Base-by-base conservation (phyloP, 64 coral and sea anemone species). In the Montipora cactus region DNA sequence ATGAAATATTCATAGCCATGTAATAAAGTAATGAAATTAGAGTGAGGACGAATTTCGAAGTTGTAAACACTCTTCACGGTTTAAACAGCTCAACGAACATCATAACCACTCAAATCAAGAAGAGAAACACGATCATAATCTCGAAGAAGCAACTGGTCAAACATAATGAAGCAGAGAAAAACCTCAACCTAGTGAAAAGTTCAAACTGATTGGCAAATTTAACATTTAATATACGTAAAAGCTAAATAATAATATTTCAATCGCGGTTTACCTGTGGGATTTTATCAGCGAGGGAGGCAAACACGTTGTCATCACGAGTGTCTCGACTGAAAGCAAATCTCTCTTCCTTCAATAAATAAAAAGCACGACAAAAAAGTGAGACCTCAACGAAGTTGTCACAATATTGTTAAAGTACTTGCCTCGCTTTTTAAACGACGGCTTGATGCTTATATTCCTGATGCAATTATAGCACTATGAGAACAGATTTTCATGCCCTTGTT, bases 261-360 rank as follows among this genome's bases (percentile, higher is more conserved):
- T 46, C 3, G 21, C 18, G 5, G 0, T 7, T 86, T 21, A 86
- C 82, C 82, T 86, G 82, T 22, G 82, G 47, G 22, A 86, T 86
- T 86, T 86, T 86, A 9, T 71, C 64, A 49, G 64, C 18, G 4
- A 86, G 82, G 2, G 82, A 86, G 22, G 82, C 18, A 19, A 86
- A 86, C 62, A 86, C 82, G 7, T 44, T n/a, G 45, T 86, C 82
- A 19, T 86, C 82, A 13, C 82, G 82, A 4, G 82, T 86, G 82
- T 86, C 82, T 51, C 82, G 82, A 22, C 82, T 86, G 37, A 86
- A 86, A n/a, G 82, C 82, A 12, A 86, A 86, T 49, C 82, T 66
- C 8, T 86, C 82, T 45, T 86, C 82, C 82, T 86, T 49, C 8
- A 72, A 14, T n/a, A 67, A 72, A 84, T 4, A 84, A 47, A 57